Base-by-base conservation (phyloP, 2,113 vertebrate species). In the Hippotragus niger region DNA sequence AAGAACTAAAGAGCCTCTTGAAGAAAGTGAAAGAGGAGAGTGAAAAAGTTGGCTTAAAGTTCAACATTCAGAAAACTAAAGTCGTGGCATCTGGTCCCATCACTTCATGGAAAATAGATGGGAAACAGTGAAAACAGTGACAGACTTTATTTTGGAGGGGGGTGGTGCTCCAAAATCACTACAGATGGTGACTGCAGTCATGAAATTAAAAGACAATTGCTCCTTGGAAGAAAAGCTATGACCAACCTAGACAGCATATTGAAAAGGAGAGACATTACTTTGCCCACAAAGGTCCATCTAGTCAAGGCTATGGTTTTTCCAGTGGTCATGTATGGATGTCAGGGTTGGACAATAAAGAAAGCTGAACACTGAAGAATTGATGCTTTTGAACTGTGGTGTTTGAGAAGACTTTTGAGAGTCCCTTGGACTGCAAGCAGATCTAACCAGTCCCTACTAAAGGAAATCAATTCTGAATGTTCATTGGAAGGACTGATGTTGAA, bases 311-410 rank as follows among this genome's bases (percentile, higher is more conserved):
- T 21, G 8, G n/a, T 36, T 67, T 67, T 67, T 36, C 64, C 9
- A 21, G n/a, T 6, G 5, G 17, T 71, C 64, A 71, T 21, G 17
- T 36, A 71, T 36, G n/a, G 17, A 21, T 71, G 17, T 71, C n/a
- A 36, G n/a, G 5, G n/a, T 36, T 71, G 64, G 64, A 71, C 64
- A 11, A 2, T 36, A 7, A 33, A 64, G 60, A 71, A 71, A 71
- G 9, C 5, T 71, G 64, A 71, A 5, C 8, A 0, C n/a, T 0
- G 1, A 36, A 36, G n/a, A 71, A 11, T 11, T 36, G 4, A 71
- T 11, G 17, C 8, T 36, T 71, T 71, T 11, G 9, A 71, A 71
- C n/a, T 71, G 33, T 36, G 64, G 17, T 11, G 4, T 36, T 71
- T 10, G n/a, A 36, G n/a, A 71, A 71, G n/a, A 71, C n/a, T 71